Base-by-base conservation (phyloP, 2,797 vertebrate species). In the Falco columbarius region DNA sequence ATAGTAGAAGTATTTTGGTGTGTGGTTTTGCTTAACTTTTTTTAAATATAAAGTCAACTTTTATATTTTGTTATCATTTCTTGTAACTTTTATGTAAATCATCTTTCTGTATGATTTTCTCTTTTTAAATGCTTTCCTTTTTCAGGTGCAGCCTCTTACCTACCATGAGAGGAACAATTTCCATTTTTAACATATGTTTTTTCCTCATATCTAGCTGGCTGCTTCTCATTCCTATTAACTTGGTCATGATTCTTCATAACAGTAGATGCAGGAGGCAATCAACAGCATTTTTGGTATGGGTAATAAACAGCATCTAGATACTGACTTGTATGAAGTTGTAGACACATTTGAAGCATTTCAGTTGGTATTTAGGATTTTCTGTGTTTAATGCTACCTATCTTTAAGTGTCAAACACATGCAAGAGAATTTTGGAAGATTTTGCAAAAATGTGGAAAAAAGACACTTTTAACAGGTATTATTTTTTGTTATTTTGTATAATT, bases 341-440 rank as follows among this genome's bases (percentile, higher is more conserved):
- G 56, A 63, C 3, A 52, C 16, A 62, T 61, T 24, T 34, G 17
- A 81, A 87, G 20, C 12, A 54, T 70, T 84, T 82, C 8, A 40
- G 13, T 87, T 85, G 40, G 19, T 32, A 81, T 5, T 71, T 72
- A 23, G 3, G 5, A 52, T 70, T 86, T 82, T 83, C n/a, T 76
- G 9, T 56, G 42, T 12, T 88, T 18, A 17, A 7, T 34, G 19
- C 17, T 82, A 51, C 9, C 29, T 56, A 13, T 32, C 13, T 63
- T 59, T 63, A 74, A 51, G 62, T 38, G 34, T 42, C 30, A 56
- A 79, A 65, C 3, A 46, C 26, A 34, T 4, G 2, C 42, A 40
- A 80, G 40, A 72, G 23, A 93, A 65, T 72, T 89, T 86, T 38
- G 84, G 40, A 71, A 67, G 29, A 68, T 68, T 86, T 77, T 90